A percentile compares a stretch with the other conserved stretches of the same genome.
Conservation (phyloP, 2,888 invertebrate genomes). For the Rhimphoctona megacephalus region DNA sequence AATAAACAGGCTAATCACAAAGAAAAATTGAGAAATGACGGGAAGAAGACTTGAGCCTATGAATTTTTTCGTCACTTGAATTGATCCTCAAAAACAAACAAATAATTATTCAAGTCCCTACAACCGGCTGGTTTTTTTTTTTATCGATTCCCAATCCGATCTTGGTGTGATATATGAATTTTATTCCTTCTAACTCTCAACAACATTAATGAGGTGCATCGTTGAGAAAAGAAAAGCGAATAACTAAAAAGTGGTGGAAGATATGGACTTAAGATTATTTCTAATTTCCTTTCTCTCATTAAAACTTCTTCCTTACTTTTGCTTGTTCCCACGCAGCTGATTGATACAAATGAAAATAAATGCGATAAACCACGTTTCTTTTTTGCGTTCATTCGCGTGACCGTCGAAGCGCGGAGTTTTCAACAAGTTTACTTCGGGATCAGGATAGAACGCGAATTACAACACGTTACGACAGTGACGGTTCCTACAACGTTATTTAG, state of each 20-base stretch:
- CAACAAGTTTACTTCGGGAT: constrained; percentile 37
- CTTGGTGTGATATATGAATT: not conserved
- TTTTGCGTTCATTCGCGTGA: not conserved
- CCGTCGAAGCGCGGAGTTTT: constrained; percentile 34
- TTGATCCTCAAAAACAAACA: not conserved
- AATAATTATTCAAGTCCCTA: not conserved
- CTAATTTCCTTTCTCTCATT: not conserved
- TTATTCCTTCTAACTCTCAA: not conserved
- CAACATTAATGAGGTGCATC: constrained; percentile 61
- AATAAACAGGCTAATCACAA: not conserved
- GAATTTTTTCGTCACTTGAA: constrained; percentile 29
- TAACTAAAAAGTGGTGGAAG: constrained; percentile 31
- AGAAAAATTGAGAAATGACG: constrained; percentile 22
- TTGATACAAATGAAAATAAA: constrained; percentile 8
- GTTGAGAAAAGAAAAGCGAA: constrained; percentile 26
- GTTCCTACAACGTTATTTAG: not conserved
- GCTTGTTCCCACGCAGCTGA: not conserved
- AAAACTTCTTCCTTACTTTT: not conserved
- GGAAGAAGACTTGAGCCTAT: constrained; percentile 1
- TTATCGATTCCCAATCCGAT: constrained; percentile 23
- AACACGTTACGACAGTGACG: constrained; percentile 6
- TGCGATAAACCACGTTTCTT: not conserved
- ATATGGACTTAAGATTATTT: constrained; percentile 13
- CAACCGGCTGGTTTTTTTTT: not conserved
- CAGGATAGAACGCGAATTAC: not conserved